These are phyloP conservation scores for Synergus itoensis DNA, from an alignment of 2,888 invertebrate genomes.

Conservation along the genomic window DNA sequence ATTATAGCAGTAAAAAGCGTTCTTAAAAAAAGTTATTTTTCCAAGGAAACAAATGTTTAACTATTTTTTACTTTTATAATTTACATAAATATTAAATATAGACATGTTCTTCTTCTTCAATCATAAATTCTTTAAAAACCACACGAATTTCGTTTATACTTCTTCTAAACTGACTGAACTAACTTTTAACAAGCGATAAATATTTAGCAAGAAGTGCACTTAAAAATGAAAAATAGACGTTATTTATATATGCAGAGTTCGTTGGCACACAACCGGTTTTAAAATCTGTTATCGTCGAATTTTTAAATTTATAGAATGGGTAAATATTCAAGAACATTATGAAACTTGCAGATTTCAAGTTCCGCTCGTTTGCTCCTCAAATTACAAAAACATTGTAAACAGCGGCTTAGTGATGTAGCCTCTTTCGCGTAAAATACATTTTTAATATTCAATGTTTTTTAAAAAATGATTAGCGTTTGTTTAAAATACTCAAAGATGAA, in stretches of 20 bases:
- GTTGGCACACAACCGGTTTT: background rate
- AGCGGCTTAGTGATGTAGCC: background rate
- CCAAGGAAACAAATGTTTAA: background rate
- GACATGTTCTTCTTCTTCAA: background rate
- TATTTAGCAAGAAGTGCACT: background rate
- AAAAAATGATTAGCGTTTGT: background rate
- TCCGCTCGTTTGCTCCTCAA: background rate
- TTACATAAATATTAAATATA: background rate
- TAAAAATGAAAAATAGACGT: background rate
- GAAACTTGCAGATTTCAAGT: conserved; percentile 12
- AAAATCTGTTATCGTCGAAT: background rate
- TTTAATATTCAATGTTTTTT: background rate
- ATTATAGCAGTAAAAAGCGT: background rate
- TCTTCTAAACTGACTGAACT: background rate
- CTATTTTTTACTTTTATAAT: background rate
- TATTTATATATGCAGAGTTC: background rate
- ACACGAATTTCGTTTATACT: background rate
- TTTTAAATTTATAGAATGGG: background rate
- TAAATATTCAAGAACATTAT: background rate
- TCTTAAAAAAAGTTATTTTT: background rate
- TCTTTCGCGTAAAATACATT: background rate
- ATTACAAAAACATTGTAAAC: background rate
- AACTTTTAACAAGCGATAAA: background rate
- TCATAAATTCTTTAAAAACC: background rate
- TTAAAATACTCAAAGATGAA: background rate